A percentile compares a stretch with the other conserved stretches of the same genome.
These are phyloP conservation scores for Steinernema hermaphroditum DNA, from an alignment of 2,888 invertebrate genomes.

Conservation along the genomic window DNA sequence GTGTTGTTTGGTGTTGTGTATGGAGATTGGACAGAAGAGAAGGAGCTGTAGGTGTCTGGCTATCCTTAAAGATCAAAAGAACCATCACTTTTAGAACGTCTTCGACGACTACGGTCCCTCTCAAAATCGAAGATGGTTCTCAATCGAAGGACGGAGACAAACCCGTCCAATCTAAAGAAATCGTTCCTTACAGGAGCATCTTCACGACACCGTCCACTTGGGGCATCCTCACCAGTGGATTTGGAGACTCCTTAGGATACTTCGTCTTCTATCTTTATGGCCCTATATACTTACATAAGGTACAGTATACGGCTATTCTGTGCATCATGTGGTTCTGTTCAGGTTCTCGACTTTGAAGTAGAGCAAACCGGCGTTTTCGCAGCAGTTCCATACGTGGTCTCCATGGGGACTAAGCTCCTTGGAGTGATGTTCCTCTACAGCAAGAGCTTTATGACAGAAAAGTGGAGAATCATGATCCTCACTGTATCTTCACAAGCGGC, in stretches of 20 bases:
- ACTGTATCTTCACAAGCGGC: not conserved
- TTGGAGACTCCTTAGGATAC: constrained; percentile 10
- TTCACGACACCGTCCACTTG: not conserved
- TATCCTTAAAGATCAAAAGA: no score
- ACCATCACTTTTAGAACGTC: not conserved
- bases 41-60: no score
- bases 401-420: constrained; percentile 8
- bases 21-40: not conserved
- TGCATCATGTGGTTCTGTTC: not conserved
- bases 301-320: no score
- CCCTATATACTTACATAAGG: constrained; percentile 4
- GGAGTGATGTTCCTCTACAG: not conserved
- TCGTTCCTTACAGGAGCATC: not conserved
- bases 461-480: not conserved
- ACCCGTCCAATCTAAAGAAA: not conserved
- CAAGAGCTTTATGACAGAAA: not conserved
- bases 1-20: not conserved
- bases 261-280: not conserved
- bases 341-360: not conserved
- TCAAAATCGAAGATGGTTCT: not conserved
- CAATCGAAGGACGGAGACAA: not conserved
- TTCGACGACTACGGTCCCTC: not conserved
- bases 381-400: not conserved
- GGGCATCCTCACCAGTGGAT: not conserved
- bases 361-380: constrained; percentile 10